Base-by-base conservation (phyloP, 1,140 invertebrate genomes). In the Laupala kohalensis region DNA sequence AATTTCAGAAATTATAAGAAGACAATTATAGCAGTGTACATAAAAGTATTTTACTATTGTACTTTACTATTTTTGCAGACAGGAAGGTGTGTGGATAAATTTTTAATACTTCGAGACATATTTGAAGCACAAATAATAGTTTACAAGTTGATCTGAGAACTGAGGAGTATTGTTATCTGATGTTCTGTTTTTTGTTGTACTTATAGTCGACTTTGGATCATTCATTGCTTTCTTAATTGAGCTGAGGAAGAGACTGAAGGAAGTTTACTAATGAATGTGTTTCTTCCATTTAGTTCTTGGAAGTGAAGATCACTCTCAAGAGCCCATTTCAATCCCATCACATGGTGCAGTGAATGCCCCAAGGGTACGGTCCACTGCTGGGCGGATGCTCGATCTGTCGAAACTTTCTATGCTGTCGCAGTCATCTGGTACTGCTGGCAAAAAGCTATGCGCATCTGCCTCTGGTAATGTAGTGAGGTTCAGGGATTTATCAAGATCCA, bases 241-340 rank as follows among this genome's bases (percentile, higher is more conserved):
- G n/a, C n/a, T n/a, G n/a, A n/a, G 25, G 65, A 13, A 67, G 65
- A 24, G 25, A 9, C 25, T 74, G 28, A 71, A 69, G 70, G 28
- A 74, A 70, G 75, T 68, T 25, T 24, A 24, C 5, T 64, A 6
- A 24, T 23, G 0, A 67, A 30, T 37, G 30, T 69, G 23, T 80
- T 28, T 80, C 71, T 80, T 74, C 79, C 78, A 80, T 81, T 70
- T 80, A 81, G 80, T 75, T 71, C 75, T 75, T 75, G 79, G 80
- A 73, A 75, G 73, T 67, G 74, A 74, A 74, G 76, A 72, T 69
- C 27, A 73, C 19, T 72, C 69, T 72, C 69, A 67, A 72, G 75
- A n/a, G 28, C 19, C 27, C 5, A 64, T 64, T 30, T 63, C 69
- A 29, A 70, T 25, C 66, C 70, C 73, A 25, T 65, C 69, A 62